Percentiles rank a stretch among this genome's conserved stretches.
phyloP scores from a whole-genome alignment of 2,797 vertebrate genomes.

The Sebastes paucispinis region DNA sequence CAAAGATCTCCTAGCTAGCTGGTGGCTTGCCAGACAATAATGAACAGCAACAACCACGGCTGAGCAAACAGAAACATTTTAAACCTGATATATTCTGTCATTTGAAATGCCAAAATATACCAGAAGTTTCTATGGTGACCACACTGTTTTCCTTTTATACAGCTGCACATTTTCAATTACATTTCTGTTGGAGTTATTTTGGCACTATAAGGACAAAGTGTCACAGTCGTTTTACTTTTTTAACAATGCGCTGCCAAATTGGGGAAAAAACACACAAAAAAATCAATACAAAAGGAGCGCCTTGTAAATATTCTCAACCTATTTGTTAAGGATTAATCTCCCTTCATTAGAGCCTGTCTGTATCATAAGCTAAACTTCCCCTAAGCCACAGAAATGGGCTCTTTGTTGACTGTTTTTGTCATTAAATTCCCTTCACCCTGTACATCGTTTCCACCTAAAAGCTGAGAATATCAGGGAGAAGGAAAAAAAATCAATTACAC shows the following conservation, averaged over 20 bases:
- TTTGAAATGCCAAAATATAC: slow-evolving; percentile 13
- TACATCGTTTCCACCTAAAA: slow-evolving; percentile 62
- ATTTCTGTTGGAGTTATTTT: slow-evolving; percentile 12
- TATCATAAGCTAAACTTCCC: slow-evolving; percentile 63
- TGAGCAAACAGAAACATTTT: neutral
- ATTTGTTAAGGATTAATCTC: slow-evolving; percentile 73
- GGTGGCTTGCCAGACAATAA: neutral
- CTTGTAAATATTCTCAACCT: slow-evolving; percentile 51
- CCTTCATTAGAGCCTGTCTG: slow-evolving; percentile 63
- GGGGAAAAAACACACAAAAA: slow-evolving; percentile 28
- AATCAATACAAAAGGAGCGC: slow-evolving; percentile 36
- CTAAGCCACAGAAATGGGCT: slow-evolving; percentile 65
- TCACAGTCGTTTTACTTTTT: slow-evolving; percentile 22
- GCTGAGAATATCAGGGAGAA: slow-evolving; percentile 55
- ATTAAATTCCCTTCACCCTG: slow-evolving; percentile 72
- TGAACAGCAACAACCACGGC: neutral
- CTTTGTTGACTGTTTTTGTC: slow-evolving; percentile 76
- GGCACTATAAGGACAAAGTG: neutral
- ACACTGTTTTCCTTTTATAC: slow-evolving; percentile 4
- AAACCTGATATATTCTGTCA: neutral
- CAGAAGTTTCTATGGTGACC: slow-evolving; percentile 2
- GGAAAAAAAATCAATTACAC: slow-evolving; percentile 78
- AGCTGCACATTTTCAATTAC: slow-evolving; percentile 21
- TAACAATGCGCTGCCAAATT: slow-evolving; percentile 54
- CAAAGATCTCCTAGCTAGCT: neutral